phyloP scores from a whole-genome alignment of 1,140 invertebrate species.

The Meloidogyne hapla region DNA sequence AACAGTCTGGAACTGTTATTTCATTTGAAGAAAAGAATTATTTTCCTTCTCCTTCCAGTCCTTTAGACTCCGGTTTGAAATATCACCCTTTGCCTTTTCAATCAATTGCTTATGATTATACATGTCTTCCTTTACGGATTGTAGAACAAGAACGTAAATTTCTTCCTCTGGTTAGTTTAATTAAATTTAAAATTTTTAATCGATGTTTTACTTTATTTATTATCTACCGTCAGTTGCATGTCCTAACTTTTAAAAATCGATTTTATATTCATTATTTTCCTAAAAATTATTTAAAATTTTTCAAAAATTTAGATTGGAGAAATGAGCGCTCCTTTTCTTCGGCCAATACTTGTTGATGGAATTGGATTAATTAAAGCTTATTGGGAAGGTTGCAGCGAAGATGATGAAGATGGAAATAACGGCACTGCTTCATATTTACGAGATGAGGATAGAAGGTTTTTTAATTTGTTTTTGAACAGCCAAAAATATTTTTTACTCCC shows the following conservation, averaged over 20 bases:
- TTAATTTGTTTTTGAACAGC: neutral
- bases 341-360: conserved; percentile 33
- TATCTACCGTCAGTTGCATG: no score
- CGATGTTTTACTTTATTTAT: no score
- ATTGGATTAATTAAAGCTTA: conserved; percentile 35
- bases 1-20: neutral
- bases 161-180: neutral
- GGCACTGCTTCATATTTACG: neutral
- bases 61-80: neutral
- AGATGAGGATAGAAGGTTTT: neutral
- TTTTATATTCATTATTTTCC: neutral
- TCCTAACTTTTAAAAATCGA: no score
- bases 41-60: neutral
- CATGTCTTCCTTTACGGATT: conserved; percentile 26
- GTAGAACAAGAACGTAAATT: conserved; percentile 27
- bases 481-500: no score
- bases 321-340: conserved; percentile 28
- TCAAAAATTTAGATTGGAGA: neutral
- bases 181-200: neutral
- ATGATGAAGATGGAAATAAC: conserved; percentile 10
- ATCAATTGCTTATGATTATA: conserved; percentile 37
- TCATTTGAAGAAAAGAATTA: neutral
- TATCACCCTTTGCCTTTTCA: conserved; percentile 5
- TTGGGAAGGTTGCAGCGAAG: conserved; percentile 27
- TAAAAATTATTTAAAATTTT: neutral